Evolutionary conservation across 2,797 vertebrate genomes (phyloP).

Genomic region (Hapalemur alaotrensis): DNA sequence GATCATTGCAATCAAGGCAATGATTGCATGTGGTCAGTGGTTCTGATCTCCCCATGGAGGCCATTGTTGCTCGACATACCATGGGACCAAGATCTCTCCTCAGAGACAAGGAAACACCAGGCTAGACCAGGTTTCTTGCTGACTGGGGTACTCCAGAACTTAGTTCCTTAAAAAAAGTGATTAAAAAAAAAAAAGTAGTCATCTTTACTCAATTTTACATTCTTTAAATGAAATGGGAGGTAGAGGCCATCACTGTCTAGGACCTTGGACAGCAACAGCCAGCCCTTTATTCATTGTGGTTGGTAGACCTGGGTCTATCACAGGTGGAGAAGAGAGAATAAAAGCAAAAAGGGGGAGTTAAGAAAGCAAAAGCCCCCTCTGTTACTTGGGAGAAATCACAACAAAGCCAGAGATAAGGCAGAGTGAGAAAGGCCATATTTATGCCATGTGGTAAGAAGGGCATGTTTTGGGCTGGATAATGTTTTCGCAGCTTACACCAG

Average conservation of each 20-base stretch:
- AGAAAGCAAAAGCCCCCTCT: not conserved
- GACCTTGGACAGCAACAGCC: not conserved
- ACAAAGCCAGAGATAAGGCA: not conserved
- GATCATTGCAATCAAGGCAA: not conserved
- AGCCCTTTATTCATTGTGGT: not conserved
- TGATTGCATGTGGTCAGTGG: not conserved
- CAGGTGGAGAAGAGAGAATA: not conserved
- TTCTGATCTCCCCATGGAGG: not conserved
- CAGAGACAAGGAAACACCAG: not conserved
- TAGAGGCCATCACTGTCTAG: not conserved
- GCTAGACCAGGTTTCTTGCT: not conserved
- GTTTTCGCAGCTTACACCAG: not conserved
- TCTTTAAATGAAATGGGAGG: not conserved
- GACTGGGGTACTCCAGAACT: not conserved
- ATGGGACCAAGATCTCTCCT: not conserved
- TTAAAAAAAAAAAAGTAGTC: not conserved
- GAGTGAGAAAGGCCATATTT: not conserved
- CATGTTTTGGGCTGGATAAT: not conserved
- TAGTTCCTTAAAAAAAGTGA: not conserved
- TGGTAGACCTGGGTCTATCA: not conserved
- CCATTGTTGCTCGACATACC: not conserved
- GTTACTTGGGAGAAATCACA: not conserved
- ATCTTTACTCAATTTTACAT: not conserved
- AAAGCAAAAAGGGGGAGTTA: not conserved
- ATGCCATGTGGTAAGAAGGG: not conserved